A percentile compares a stretch with the other conserved stretches of the same genome.
Evolutionary conservation across 2,888 invertebrate species (phyloP).

Genomic region (Actias luna): DNA sequence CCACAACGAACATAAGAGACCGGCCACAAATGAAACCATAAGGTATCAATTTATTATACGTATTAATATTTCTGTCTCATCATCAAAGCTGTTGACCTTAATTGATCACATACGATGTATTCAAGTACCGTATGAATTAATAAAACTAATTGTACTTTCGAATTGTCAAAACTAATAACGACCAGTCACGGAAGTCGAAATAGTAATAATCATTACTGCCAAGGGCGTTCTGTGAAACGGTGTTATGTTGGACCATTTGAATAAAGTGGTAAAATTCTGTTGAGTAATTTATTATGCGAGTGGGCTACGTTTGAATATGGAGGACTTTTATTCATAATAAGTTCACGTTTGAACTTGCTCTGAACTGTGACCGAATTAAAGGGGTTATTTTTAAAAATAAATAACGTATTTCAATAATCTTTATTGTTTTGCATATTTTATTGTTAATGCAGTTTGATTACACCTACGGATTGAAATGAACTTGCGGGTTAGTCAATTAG

Average conservation of each 20-base stretch:
- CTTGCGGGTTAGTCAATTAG: too few relatives aligned
- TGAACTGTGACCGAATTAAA: slow-evolving; percentile 2
- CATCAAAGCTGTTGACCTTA: background rate
- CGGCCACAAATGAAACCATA: background rate
- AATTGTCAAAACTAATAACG: slow-evolving; percentile 43
- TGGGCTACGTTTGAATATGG: background rate
- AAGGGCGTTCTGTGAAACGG: slow-evolving; percentile 34
- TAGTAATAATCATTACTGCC: slow-evolving; percentile 36
- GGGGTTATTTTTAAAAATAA: background rate
- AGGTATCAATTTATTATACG: background rate
- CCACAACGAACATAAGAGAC: background rate
- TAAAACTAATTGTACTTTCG: slow-evolving; percentile 19
- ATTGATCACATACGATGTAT: background rate
- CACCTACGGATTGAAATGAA: too few relatives aligned
- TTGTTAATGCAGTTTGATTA: too few relatives aligned
- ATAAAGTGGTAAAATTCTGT: background rate
- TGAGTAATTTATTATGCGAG: background rate
- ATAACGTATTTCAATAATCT: background rate
- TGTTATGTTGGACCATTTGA: slow-evolving; percentile 9
- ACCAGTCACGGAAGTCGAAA: slow-evolving; percentile 41
- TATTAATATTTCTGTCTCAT: background rate
- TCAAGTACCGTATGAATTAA: background rate
- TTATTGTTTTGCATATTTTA: too few relatives aligned
- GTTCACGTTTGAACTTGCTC: background rate
- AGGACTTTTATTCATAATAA: background rate